phyloP scores from a whole-genome alignment of 2,113 vertebrate species.

The Tenrec ecaudatus region DNA sequence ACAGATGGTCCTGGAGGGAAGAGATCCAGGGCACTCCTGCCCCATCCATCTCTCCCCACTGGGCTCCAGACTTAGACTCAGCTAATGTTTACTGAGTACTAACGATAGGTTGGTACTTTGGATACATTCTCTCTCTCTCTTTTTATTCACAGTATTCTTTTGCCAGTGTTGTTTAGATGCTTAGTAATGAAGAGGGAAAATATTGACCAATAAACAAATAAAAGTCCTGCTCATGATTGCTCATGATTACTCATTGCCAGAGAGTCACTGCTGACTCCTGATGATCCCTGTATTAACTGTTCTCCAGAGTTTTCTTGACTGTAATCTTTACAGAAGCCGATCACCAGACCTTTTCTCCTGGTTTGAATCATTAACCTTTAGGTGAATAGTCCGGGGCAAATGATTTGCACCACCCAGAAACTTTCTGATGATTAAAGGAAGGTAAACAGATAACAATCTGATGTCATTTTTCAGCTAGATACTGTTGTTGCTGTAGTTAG shows the following conservation, averaged over 20 bases:
- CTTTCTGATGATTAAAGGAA: slow-evolving; percentile 8
- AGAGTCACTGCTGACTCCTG: not conserved
- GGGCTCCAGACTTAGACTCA: not conserved
- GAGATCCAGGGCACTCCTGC: not conserved
- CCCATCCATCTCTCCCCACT: not conserved
- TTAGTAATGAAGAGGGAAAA: slow-evolving; percentile 47
- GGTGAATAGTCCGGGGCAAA: not conserved
- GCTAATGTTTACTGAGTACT: too few relatives aligned
- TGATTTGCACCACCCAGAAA: not conserved
- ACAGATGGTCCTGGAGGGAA: not conserved
- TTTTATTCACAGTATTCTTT: slow-evolving; percentile 37
- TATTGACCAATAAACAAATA: not conserved
- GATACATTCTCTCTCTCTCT: slow-evolving; percentile 5
- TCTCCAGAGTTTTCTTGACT: not conserved
- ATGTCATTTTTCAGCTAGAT: slow-evolving; percentile 12
- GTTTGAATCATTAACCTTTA: not conserved
- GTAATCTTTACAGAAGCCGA: not conserved
- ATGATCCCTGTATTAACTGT: not conserved
- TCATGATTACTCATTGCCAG: not conserved
- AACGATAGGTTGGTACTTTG: too few relatives aligned
- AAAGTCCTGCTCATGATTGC: not conserved
- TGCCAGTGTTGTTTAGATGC: not conserved
- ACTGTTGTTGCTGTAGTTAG: too few relatives aligned
- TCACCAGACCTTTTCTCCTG: not conserved
- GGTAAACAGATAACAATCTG: not conserved